Percentiles rank a stretch among this genome's conserved stretches.
Conservation (phyloP, 1,140 invertebrate genomes). For the Gyrodactylus salaris region DNA sequence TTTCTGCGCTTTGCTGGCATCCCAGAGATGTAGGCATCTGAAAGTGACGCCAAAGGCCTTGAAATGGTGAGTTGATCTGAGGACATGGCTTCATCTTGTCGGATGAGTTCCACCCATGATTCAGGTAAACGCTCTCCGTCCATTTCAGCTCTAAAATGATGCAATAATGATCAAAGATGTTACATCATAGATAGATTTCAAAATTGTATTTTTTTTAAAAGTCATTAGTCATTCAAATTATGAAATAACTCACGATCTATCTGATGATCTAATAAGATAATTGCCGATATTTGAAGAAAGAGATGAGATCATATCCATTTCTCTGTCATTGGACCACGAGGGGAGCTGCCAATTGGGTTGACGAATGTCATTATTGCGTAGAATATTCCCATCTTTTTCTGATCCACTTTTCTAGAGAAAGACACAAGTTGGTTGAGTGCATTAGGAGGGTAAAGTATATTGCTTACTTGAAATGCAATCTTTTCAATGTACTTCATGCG, state of each 20-base stretch:
- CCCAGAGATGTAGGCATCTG: neutral
- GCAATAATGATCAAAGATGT: too few species aligned
- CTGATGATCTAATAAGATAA: neutral
- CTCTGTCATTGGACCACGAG: too few species aligned
- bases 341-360: too few species aligned
- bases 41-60: neutral
- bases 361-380: too few species aligned
- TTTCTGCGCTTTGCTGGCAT: neutral
- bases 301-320: neutral
- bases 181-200: too few species aligned
- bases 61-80: neutral
- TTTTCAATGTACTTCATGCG: too few species aligned
- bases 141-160: neutral
- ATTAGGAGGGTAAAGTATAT: too few species aligned
- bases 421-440: too few species aligned
- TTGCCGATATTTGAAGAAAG: neutral
- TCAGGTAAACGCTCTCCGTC: neutral
- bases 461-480: too few species aligned
- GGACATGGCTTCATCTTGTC: neutral
- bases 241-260: neutral
- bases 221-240: neutral
- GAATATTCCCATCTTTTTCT: too few species aligned
- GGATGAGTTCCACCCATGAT: neutral
- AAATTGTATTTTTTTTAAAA: too few species aligned
- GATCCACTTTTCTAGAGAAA: too few species aligned